These are phyloP conservation scores for Platichthys stellatus DNA, from an alignment of 2,113 vertebrate species.

Conservation along the genomic window DNA sequence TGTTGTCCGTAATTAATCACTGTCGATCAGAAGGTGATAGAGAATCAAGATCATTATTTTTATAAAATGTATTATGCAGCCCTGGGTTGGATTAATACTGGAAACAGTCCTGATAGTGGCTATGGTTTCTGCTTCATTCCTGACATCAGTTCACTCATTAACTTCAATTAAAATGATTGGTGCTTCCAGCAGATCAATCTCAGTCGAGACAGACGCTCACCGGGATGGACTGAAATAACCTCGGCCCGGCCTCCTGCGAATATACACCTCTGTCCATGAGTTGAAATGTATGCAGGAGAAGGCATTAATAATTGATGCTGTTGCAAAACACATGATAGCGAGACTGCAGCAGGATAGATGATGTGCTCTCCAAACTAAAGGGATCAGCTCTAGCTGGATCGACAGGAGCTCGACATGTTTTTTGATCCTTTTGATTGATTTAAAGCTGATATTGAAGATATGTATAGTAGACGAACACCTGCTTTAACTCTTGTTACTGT, in stretches of 20 bases:
- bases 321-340: conserved; percentile 60
- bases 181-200: conserved; percentile 40
- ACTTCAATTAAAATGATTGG: conserved; percentile 44
- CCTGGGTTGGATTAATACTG: neutral
- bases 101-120: conserved; percentile 11
- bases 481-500: neutral
- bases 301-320: conserved; percentile 61
- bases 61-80: neutral
- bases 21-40: neutral
- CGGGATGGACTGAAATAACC: conserved; percentile 44
- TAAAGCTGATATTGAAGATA: neutral
- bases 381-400: conserved; percentile 10
- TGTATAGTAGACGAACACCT: neutral
- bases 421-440: neutral
- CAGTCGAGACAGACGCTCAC: conserved; percentile 36
- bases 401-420: neutral
- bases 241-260: conserved; percentile 40
- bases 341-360: conserved; percentile 48
- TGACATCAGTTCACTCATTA: conserved; percentile 36
- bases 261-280: conserved; percentile 50
- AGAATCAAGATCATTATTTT: neutral
- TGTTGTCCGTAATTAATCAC: no score
- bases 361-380: conserved; percentile 43
- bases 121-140: neutral
- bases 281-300: conserved; percentile 61